Evolutionary conservation across 1,140 invertebrate species (phyloP).

Genomic region (Rhopalosiphum padi): DNA sequence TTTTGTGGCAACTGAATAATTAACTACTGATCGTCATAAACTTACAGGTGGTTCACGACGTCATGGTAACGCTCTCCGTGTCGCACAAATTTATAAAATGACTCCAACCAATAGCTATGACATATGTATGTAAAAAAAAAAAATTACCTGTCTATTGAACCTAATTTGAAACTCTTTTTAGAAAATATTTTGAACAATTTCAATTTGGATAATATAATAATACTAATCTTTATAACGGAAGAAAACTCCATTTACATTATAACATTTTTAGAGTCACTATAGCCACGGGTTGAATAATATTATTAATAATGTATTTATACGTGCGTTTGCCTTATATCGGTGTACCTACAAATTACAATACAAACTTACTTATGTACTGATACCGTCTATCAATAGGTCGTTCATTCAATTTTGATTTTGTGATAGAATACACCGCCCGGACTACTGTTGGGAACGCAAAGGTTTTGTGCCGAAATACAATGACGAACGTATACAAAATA

Average conservation of each 20-base stretch:
- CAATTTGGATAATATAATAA: not conserved
- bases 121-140: not conserved
- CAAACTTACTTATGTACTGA: not conserved
- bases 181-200: not conserved
- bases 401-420: not conserved
- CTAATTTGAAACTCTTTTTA: not conserved
- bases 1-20: no score
- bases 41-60: no score
- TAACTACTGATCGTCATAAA: no score
- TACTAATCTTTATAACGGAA: not conserved
- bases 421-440: not conserved
- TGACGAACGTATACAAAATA: not conserved
- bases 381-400: not conserved
- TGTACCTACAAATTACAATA: not conserved
- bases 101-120: no score
- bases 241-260: not conserved
- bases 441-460: not conserved
- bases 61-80: no score
- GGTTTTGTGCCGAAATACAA: not conserved
- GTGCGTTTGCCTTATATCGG: not conserved
- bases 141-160: not conserved
- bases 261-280: not conserved
- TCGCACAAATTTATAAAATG: no score
- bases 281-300: not conserved
- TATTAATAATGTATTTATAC: not conserved